Evolutionary conservation across 2,888 invertebrate genomes (phyloP).

Genomic region (Nudaria mundana): DNA sequence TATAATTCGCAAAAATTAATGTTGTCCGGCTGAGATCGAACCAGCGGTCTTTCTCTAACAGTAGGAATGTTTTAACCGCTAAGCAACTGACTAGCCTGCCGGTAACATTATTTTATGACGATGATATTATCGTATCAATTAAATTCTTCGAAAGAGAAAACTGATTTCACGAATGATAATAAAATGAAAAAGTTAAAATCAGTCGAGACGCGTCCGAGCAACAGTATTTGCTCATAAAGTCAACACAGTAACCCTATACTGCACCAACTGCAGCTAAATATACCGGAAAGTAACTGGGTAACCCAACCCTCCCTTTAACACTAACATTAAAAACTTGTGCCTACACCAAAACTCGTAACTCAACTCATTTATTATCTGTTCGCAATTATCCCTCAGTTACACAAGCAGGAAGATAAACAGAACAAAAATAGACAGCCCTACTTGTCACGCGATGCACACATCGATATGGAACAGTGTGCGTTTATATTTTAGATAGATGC

Average conservation of each 20-base stretch:
- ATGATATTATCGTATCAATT: too few species aligned
- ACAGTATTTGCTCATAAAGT: background rate
- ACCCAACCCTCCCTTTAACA: constrained; percentile 9
- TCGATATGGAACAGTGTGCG: constrained; percentile 18
- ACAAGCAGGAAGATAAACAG: constrained; percentile 63
- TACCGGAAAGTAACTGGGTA: constrained; percentile 13
- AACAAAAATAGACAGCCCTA: constrained; percentile 42
- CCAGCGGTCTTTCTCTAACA: too few species aligned
- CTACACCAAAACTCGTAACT: constrained; percentile 29
- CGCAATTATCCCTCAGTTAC: constrained; percentile 42
- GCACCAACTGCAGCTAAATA: constrained; percentile 8
- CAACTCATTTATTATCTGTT: constrained; percentile 41
- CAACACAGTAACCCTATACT: constrained; percentile 1
- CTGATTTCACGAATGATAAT: too few species aligned
- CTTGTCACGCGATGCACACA: constrained; percentile 27
- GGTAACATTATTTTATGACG: too few species aligned
- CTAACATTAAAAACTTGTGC: constrained; percentile 10
- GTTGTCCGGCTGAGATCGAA: too few species aligned
- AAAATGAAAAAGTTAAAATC: too few species aligned
- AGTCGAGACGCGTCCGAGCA: too few species aligned
- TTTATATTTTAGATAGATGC: constrained; percentile 20
- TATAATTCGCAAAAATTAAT: too few species aligned
- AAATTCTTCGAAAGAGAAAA: too few species aligned
- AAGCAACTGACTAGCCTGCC: too few species aligned
- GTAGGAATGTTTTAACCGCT: too few species aligned